Percentiles rank a stretch among this genome's conserved stretches.
Conservation (phyloP, 1,140 invertebrate genomes). For the Phortica variegata region DNA sequence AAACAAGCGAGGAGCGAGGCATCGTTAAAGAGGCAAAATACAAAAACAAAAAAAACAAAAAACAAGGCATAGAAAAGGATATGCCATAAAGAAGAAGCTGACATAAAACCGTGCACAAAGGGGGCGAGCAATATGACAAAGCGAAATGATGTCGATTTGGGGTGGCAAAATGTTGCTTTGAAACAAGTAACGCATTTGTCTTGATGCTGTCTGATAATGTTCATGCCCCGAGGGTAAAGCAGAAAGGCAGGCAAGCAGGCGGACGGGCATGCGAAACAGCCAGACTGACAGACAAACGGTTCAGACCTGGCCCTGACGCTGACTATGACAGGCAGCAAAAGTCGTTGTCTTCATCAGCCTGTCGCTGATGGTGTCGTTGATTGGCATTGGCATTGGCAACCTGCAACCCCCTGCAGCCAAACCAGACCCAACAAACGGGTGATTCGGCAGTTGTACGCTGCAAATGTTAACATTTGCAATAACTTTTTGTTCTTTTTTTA, state of each 20-base stretch:
- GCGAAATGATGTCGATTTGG: too few relatives aligned
- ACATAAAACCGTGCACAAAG: constrained; percentile 26
- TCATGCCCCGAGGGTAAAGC: constrained; percentile 13
- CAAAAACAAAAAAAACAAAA: constrained; percentile 10
- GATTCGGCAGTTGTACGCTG: constrained; percentile 35
- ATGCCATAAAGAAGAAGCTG: constrained; percentile 16
- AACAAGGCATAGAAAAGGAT: constrained; percentile 11
- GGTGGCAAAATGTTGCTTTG: too few relatives aligned
- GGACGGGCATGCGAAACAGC: not conserved
- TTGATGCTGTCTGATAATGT: constrained; percentile 52
- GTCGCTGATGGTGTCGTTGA: constrained; percentile 48
- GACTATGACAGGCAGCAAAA: constrained; percentile 45
- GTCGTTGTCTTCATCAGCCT: constrained; percentile 47
- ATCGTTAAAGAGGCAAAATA: constrained; percentile 1
- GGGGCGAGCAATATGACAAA: constrained; percentile 50
- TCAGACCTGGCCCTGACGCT: too few relatives aligned
- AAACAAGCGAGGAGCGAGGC: constrained; percentile 42
- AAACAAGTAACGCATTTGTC: constrained; percentile 54
- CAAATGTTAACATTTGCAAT: constrained; percentile 43
- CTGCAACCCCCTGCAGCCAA: too few relatives aligned
- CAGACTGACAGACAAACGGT: too few relatives aligned
- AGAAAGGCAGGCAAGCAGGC: not conserved
- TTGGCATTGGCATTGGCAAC: constrained; percentile 20
- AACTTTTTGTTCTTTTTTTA: not conserved
- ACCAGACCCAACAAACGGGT: too few relatives aligned